These are phyloP conservation scores for Craterocephalus amniculus DNA, from an alignment of 2,797 vertebrate genomes.

Conservation along the genomic window DNA sequence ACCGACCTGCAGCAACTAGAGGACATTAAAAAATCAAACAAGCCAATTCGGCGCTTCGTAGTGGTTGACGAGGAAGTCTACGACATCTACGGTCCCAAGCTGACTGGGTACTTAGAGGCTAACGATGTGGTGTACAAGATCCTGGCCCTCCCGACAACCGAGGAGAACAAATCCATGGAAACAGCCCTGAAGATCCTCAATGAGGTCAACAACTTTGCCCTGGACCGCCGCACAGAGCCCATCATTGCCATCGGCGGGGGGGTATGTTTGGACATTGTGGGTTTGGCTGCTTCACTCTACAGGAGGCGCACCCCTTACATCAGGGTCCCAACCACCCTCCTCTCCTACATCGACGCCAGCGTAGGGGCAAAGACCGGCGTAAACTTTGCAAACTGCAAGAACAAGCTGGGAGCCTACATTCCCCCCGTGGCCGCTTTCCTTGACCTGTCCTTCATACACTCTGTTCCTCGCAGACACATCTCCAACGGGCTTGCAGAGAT, in stretches of 20 bases:
- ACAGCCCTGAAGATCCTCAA: conserved; percentile 83
- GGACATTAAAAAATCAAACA: conserved; percentile 59
- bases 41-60: conserved; percentile 81
- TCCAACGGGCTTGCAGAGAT: conserved; percentile 88
- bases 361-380: conserved; percentile 87
- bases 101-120: conserved; percentile 80
- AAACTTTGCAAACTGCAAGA: conserved; percentile 88
- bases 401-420: conserved; percentile 86
- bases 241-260: conserved; percentile 87
- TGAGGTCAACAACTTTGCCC: conserved; percentile 84
- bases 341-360: conserved; percentile 86
- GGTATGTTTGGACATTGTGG: conserved; percentile 86
- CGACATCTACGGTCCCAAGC: conserved; percentile 79
- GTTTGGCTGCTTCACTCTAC: conserved; percentile 84
- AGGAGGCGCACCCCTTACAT: conserved; percentile 87
- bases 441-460: conserved; percentile 85
- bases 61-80: conserved; percentile 85
- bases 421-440: conserved; percentile 83
- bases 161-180: conserved; percentile 88
- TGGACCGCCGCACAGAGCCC: conserved; percentile 84
- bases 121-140: conserved; percentile 81
- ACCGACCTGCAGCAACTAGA: conserved; percentile 76
- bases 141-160: conserved; percentile 81
- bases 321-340: conserved; percentile 86
- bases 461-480: conserved; percentile 83